Percentiles rank a stretch among this genome's conserved stretches.
Evolutionary conservation across 2,888 invertebrate species (phyloP).

Genomic region (Pandemis corylana): DNA sequence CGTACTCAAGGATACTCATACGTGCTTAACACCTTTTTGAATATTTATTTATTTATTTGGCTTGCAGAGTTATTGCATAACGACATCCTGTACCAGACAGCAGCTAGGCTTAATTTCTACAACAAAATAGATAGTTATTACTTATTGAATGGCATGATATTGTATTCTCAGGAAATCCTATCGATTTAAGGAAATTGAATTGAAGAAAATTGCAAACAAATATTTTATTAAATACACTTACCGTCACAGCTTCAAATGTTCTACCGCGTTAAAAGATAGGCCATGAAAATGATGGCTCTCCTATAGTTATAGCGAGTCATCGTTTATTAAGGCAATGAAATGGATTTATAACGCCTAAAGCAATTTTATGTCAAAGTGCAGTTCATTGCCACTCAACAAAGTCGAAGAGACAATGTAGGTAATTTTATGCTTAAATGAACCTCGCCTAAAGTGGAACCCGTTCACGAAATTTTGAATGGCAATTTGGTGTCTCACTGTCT

Average conservation of each 20-base stretch:
- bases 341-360: slow-evolving; percentile 81
- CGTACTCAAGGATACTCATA: background rate
- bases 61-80: background rate
- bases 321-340: slow-evolving; percentile 83
- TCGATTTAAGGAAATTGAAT: background rate
- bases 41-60: background rate
- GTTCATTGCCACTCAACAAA: slow-evolving; percentile 83
- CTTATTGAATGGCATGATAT: background rate
- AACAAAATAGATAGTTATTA: background rate
- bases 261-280: slow-evolving; percentile 20
- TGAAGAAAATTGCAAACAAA: background rate
- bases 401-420: slow-evolving; percentile 77
- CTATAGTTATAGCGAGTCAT: slow-evolving; percentile 78
- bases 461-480: slow-evolving; percentile 81
- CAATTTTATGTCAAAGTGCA: slow-evolving; percentile 84
- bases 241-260: slow-evolving; percentile 2
- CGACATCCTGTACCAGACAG: background rate
- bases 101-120: background rate
- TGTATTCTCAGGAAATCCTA: background rate
- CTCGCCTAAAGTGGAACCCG: slow-evolving; percentile 80
- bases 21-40: background rate
- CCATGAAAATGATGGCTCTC: slow-evolving; percentile 70
- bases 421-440: slow-evolving; percentile 84
- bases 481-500: slow-evolving; percentile 71
- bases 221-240: background rate